Conservation (phyloP, 1,140 invertebrate genomes). For the Zaprionus ghesquierei region DNA sequence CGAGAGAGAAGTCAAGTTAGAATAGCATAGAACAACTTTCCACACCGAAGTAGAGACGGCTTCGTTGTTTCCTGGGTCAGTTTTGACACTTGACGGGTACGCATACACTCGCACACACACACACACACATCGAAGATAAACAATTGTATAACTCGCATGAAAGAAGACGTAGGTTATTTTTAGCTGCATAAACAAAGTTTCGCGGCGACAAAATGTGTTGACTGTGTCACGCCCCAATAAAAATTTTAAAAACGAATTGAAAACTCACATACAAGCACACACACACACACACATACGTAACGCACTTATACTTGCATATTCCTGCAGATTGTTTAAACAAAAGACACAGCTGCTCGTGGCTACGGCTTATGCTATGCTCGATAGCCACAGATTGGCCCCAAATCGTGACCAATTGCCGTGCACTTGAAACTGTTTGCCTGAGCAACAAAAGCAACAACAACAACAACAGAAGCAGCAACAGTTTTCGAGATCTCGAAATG, state of each 20-base stretch:
- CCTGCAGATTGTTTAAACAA: constrained; percentile 50
- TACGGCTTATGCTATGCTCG: constrained; percentile 4
- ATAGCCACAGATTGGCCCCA: constrained; percentile 26
- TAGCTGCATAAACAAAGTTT: constrained; percentile 37
- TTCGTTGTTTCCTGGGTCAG: constrained; percentile 48
- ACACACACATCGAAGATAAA: neutral
- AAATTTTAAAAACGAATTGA: neutral
- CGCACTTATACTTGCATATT: constrained; percentile 9
- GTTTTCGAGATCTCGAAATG: constrained; percentile 10
- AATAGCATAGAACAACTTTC: neutral
- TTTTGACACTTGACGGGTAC: constrained; percentile 4
- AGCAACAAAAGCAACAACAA: neutral
- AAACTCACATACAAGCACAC: neutral
- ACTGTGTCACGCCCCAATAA: constrained; percentile 9
- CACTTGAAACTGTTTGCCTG: constrained; percentile 60
- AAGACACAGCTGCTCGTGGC: constrained; percentile 39
- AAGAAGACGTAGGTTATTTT: constrained; percentile 39
- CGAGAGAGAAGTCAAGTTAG: neutral
- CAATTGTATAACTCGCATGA: constrained; percentile 33
- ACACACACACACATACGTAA: neutral
- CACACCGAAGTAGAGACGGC: constrained; percentile 9
- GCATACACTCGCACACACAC: neutral
- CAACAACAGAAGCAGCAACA: constrained; percentile 1
- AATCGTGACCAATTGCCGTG: constrained; percentile 56
- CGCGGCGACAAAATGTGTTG: constrained; percentile 4